Evolutionary conservation across 2,888 invertebrate genomes (phyloP).

Genomic region (Drosophila barbarae): DNA sequence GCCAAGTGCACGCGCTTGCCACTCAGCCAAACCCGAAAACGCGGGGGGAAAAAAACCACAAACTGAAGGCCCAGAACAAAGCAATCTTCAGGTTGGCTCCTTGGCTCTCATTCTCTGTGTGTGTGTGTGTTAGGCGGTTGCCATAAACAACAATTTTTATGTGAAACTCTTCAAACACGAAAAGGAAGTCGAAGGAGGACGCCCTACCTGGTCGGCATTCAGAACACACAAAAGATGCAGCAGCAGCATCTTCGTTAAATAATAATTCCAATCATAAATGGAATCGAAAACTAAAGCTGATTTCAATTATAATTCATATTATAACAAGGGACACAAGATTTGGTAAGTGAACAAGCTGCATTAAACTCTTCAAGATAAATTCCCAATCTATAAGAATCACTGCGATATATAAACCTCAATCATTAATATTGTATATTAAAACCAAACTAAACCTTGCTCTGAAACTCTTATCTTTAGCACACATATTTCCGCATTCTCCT

Average conservation of each 20-base stretch:
- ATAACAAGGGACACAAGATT: background rate
- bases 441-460: background rate
- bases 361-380: no score
- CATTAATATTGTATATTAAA: background rate
- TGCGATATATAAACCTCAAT: no score
- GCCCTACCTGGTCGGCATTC: constrained; percentile 16
- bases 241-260: constrained; percentile 20
- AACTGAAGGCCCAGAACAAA: constrained; percentile 28
- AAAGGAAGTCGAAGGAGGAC: constrained; percentile 20
- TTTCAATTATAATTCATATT: constrained; percentile 23
- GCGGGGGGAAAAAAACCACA: background rate
- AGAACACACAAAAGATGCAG: constrained; percentile 10
- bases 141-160: constrained; percentile 45
- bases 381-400: no score
- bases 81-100: constrained; percentile 35
- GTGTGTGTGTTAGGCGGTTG: constrained; percentile 29
- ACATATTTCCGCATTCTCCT: constrained; percentile 1
- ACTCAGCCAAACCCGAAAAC: constrained; percentile 30
- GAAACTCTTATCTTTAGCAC: background rate
- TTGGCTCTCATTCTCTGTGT: background rate
- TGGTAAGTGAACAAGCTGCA: background rate
- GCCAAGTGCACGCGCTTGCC: constrained; percentile 53
- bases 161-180: constrained; percentile 43
- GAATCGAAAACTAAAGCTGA: background rate
- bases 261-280: constrained; percentile 36